Conservation (phyloP, 2,888 invertebrate genomes). For the Acrobeloides nanus region DNA sequence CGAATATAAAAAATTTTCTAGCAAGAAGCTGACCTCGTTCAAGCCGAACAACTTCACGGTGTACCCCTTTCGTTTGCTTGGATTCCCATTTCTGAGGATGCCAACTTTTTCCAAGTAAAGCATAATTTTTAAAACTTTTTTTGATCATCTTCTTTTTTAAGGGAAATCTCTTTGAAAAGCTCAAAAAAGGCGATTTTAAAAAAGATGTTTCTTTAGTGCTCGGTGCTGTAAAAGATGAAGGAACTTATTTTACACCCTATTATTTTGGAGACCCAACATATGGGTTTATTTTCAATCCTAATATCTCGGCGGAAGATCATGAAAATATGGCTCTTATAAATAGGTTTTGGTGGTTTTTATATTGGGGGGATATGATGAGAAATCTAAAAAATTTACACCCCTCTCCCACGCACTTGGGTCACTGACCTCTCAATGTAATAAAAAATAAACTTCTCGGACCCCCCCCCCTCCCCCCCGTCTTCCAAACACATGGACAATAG, state of each 20-base stretch:
- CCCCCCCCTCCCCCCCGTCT: too few relatives aligned
- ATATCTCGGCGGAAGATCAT: conserved; percentile 46
- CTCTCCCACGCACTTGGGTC: too few relatives aligned
- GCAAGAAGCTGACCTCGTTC: conserved; percentile 41
- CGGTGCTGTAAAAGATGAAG: conserved; percentile 87
- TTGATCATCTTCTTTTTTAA: conserved; percentile 64
- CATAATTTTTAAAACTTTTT: too few relatives aligned
- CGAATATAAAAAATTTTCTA: too few relatives aligned
- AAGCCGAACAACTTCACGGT: conserved; percentile 49
- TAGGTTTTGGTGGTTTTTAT: too few relatives aligned
- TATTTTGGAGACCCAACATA: conserved; percentile 34
- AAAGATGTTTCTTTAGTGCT: conserved; percentile 75
- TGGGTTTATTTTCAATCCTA: conserved; percentile 51
- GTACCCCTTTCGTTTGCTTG: conserved; percentile 69
- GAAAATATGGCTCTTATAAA: conserved; percentile 31
- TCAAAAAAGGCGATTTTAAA: conserved; percentile 66
- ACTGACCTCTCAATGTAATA: too few relatives aligned
- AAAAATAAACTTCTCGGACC: too few relatives aligned
- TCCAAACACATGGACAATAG: too few relatives aligned
- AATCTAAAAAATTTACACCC: too few relatives aligned
- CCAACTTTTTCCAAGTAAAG: conserved; percentile 61
- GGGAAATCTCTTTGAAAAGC: conserved; percentile 64
- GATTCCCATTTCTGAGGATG: conserved; percentile 83
- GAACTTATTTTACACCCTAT: conserved; percentile 59
- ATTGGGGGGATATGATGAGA: too few relatives aligned